These are phyloP conservation scores for Lordiphosa collinella DNA, from an alignment of 1,140 invertebrate genomes.

Conservation along the genomic window DNA sequence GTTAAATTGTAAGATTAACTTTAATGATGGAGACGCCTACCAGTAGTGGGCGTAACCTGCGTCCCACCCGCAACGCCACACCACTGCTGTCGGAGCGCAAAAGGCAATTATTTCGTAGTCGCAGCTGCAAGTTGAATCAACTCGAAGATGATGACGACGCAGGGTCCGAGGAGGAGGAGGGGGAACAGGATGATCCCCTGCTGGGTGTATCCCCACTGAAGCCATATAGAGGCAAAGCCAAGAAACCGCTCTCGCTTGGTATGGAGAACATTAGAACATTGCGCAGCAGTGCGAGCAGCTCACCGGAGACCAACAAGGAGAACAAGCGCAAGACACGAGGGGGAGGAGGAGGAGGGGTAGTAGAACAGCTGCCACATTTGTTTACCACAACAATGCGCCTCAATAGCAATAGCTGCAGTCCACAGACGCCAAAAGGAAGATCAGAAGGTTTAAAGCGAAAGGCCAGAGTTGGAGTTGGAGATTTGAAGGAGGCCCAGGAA, in stretches of 20 bases:
- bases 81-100: conserved; percentile 66
- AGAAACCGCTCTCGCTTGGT: neutral
- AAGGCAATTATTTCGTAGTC: conserved; percentile 52
- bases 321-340: conserved; percentile 47
- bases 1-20: no score
- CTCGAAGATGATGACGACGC: conserved; percentile 41
- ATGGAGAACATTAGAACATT: neutral
- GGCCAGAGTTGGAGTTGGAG: no score
- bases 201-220: conserved; percentile 55
- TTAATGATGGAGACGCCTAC: conserved; percentile 72
- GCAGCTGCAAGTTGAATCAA: conserved; percentile 29
- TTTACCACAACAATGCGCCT: conserved; percentile 60
- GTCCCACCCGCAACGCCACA: conserved; percentile 42
- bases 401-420: conserved; percentile 40
- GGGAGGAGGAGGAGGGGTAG: neutral
- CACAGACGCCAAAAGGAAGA: no score
- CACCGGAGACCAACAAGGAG: conserved; percentile 64
- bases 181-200: conserved; percentile 27
- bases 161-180: no score
- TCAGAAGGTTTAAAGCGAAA: neutral
- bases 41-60: conserved; percentile 30
- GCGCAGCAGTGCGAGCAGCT: conserved; percentile 36
- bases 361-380: conserved; percentile 52
- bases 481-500: no score
- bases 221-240: conserved; percentile 15